These are phyloP conservation scores for Hypomecis atomaria DNA, from an alignment of 2,888 invertebrate species.

Conservation along the genomic window DNA sequence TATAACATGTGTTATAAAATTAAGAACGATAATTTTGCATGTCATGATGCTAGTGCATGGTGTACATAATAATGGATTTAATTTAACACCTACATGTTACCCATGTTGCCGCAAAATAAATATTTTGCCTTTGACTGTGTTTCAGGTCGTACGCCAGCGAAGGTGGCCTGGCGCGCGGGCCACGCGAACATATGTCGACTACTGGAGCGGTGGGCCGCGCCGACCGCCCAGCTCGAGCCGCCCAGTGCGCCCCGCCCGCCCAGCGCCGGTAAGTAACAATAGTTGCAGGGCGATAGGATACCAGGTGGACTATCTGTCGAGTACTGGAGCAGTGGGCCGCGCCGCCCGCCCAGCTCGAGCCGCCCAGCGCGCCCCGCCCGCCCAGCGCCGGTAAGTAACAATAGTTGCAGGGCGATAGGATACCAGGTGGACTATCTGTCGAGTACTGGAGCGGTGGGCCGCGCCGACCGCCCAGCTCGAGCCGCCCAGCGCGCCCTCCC, in stretches of 20 bases:
- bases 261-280: slow-evolving; percentile 55
- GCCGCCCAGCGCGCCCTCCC: slow-evolving; percentile 34
- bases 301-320: slow-evolving; percentile 91
- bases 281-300: too few species aligned
- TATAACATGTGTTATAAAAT: too few species aligned
- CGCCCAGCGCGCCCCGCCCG: slow-evolving; percentile 35
- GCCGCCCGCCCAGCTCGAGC: slow-evolving; percentile 56
- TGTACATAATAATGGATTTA: too few species aligned
- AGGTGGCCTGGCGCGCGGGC: slow-evolving; percentile 96
- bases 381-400: slow-evolving; percentile 50
- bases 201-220: slow-evolving; percentile 87
- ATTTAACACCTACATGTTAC: too few species aligned
- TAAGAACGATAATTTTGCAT: too few species aligned
- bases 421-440: slow-evolving; percentile 75
- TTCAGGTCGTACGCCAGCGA: slow-evolving; percentile 90
- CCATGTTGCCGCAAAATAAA: too few species aligned
- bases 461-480: slow-evolving; percentile 59
- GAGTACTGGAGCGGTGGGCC: slow-evolving; percentile 89
- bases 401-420: too few species aligned
- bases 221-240: slow-evolving; percentile 54
- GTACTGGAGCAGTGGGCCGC: slow-evolving; percentile 88
- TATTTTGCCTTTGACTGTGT: neutral
- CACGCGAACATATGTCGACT: slow-evolving; percentile 93
- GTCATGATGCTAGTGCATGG: too few species aligned
- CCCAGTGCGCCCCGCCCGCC: slow-evolving; percentile 40